These are phyloP conservation scores for Zingel zingel DNA, from an alignment of 2,113 vertebrate species.

Conservation along the genomic window DNA sequence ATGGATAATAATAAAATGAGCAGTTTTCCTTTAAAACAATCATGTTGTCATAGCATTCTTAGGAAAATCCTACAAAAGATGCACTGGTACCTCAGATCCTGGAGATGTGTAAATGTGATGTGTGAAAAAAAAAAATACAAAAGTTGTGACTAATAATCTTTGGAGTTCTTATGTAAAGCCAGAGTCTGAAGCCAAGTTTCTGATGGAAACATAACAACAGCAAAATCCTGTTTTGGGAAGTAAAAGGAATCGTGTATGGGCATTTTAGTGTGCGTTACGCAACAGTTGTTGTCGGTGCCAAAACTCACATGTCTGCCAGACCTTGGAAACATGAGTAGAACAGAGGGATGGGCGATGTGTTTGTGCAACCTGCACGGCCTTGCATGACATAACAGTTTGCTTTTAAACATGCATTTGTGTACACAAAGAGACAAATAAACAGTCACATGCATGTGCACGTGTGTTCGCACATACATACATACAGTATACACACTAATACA, in stretches of 20 bases:
- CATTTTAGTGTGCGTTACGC: constrained; percentile 47
- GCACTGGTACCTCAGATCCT: not conserved
- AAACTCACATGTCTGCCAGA: constrained; percentile 13
- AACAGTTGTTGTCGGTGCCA: constrained; percentile 39
- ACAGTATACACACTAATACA: not conserved
- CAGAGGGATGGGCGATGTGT: not conserved
- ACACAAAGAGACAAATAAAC: not conserved
- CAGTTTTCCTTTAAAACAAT: not conserved
- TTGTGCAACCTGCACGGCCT: not conserved
- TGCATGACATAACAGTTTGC: not conserved
- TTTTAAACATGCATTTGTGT: not conserved
- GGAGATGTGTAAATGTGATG: not conserved
- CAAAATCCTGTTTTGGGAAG: constrained; percentile 35
- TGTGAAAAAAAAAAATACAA: not conserved
- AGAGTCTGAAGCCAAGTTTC: constrained; percentile 18
- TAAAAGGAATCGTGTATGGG: constrained; percentile 2
- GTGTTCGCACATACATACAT: not conserved
- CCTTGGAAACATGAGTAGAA: constrained; percentile 43
- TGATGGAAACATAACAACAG: constrained; percentile 34
- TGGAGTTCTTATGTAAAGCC: constrained; percentile 25
- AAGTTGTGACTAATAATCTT: constrained; percentile 8
- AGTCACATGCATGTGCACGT: not conserved
- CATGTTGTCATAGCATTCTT: not conserved
- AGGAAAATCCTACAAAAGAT: not conserved
- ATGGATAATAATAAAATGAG: not conserved